Base-by-base conservation (phyloP, 2,797 vertebrate species). In the Gastrophryne carolinensis region DNA sequence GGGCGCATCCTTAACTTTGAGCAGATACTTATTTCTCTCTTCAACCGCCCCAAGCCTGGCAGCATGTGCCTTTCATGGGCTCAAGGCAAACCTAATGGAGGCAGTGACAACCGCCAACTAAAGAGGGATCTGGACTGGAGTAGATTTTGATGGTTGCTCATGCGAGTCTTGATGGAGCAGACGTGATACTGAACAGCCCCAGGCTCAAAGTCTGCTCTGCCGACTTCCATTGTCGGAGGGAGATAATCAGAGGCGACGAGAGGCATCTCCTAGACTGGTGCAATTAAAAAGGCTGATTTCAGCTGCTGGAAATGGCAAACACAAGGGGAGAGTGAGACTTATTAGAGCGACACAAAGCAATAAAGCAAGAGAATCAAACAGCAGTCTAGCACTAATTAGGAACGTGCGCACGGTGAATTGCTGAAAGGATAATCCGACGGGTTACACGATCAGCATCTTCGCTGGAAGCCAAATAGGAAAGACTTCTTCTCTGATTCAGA, bases 311-410 rank as follows among this genome's bases (percentile, higher is more conserved):
- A 65, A 78, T 41, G 60, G 75, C 75, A 78, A 78, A 72, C 60
- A 72, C 60, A 56, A 78, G 60, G 60, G 61, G 53, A 78, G 75
- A 71, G 75, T 58, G 75, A 78, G 75, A 65, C 67, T 78, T 78
- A 78, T 78, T 78, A 78, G 67, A 78, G 61, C 68, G 32, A 78
- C 68, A 70, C 67, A 39, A 72, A 68, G 47, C 68, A 78, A 71
- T 78, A 78, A 78, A 78, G 67, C 41, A 71, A 71, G 68, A 34
- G 49, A 78, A 78, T 78, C 75, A 78, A 78, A 78, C 75, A 78
- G 75, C 67, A 52, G 67, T 78, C 60, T 57, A 78, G 67, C 75
- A 65, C 68, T 78, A 78, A 78, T 78, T 78, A 78, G 75, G 75
- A 69, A 70, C 54, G 73, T 75, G 73, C 53, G 63, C 60, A 30